Evolutionary conservation across 2,888 invertebrate genomes (phyloP).

Genomic region (Pelosia muscerda): DNA sequence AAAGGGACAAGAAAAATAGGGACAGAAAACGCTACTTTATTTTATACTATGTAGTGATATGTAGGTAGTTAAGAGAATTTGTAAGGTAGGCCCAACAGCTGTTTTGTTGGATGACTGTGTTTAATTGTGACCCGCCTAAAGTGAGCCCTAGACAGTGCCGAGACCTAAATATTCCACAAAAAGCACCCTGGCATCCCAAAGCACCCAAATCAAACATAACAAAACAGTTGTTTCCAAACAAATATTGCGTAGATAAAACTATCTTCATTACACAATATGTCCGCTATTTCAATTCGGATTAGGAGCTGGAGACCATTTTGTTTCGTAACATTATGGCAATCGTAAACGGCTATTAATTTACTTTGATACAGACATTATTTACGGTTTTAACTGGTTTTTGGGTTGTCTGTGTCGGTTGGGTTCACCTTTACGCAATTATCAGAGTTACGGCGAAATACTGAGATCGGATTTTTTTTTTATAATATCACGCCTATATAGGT

Average conservation of each 20-base stretch:
- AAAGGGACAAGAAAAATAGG: no score
- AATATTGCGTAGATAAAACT: background rate
- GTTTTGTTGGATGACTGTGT: no score
- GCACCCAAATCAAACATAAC: background rate
- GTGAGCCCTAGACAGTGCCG: no score
- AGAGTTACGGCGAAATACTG: background rate
- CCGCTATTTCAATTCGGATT: constrained; percentile 8
- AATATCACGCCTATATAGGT: no score
- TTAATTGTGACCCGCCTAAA: no score
- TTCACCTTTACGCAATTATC: background rate
- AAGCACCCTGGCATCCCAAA: no score
- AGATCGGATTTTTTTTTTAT: no score
- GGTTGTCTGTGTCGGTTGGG: background rate
- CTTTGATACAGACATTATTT: constrained; percentile 5
- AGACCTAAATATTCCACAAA: no score
- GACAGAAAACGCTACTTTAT: no score
- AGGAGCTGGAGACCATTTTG: background rate
- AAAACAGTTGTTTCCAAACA: background rate
- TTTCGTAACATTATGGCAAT: constrained; percentile 10
- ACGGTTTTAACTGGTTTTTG: background rate
- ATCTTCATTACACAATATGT: constrained; percentile 1
- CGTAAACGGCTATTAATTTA: constrained; percentile 9
- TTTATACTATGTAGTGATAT: no score
- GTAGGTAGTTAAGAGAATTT: no score
- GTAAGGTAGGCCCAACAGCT: no score